Evolutionary conservation across 2,888 invertebrate genomes (phyloP).

Genomic region (Corythucha ciliata): DNA sequence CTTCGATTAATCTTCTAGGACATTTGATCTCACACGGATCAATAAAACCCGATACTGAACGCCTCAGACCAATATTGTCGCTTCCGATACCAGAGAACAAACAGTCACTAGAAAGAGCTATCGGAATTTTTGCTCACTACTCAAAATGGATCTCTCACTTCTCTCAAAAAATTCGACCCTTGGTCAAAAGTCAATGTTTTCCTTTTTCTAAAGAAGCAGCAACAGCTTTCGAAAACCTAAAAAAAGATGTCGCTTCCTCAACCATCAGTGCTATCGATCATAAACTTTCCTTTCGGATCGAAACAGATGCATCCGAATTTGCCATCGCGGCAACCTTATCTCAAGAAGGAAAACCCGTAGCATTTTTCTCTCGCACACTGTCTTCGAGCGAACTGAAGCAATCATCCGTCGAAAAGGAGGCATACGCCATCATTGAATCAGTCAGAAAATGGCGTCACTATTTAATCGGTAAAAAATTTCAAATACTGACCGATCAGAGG

Average conservation of each 20-base stretch:
- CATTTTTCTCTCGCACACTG: constrained; percentile 25
- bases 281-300: constrained; percentile 14
- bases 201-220: not conserved
- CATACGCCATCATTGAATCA: not conserved
- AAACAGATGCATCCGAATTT: constrained; percentile 25
- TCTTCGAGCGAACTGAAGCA: constrained; percentile 23
- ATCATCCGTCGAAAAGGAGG: constrained; percentile 31
- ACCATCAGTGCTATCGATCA: not conserved
- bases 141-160: constrained; percentile 1
- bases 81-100: not conserved
- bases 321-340: constrained; percentile 18
- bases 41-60: constrained; percentile 11
- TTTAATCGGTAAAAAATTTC: constrained; percentile 15
- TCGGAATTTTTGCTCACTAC: constrained; percentile 8
- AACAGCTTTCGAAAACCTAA: not conserved
- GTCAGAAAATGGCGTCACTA: not conserved
- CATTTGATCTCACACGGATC: not conserved
- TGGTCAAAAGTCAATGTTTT: not conserved
- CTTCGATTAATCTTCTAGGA: constrained; percentile 8
- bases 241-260: not conserved
- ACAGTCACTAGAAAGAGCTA: not conserved
- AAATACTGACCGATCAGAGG: constrained; percentile 27
- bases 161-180: not conserved
- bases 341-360: constrained; percentile 21
- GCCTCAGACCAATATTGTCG: not conserved